Percentiles rank a stretch among this genome's conserved stretches.
Evolutionary conservation across 2,888 invertebrate species (phyloP).

Genomic region (Ditylenchus weischeri): DNA sequence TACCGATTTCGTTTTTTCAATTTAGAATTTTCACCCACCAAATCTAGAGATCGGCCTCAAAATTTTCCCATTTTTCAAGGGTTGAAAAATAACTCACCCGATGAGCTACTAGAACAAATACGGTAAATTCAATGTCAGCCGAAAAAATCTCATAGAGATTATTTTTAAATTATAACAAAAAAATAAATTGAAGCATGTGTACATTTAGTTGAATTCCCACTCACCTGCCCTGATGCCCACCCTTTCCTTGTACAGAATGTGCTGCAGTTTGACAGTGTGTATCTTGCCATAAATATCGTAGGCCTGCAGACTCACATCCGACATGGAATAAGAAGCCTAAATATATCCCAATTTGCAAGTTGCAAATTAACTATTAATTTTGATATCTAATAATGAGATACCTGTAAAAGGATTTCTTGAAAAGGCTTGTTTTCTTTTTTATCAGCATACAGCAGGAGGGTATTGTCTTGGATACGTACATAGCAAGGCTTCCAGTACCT

Average conservation of each 20-base stretch:
- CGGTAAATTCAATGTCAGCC: too few relatives aligned
- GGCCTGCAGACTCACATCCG: conserved; percentile 71
- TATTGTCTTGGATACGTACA: conserved; percentile 76
- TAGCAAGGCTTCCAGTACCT: conserved; percentile 94
- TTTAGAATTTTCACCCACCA: too few relatives aligned
- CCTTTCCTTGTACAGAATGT: conserved; percentile 94
- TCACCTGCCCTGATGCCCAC: conserved; percentile 92
- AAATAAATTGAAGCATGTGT: too few relatives aligned
- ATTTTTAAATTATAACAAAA: too few relatives aligned
- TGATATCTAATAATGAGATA: conserved; percentile 6
- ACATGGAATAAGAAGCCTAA: conserved; percentile 64
- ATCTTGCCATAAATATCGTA: conserved; percentile 99
- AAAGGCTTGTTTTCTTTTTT: conserved; percentile 34
- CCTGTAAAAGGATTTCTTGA: conserved; percentile 54
- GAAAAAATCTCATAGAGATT: too few relatives aligned
- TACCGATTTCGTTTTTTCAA: too few relatives aligned
- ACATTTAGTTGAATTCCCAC: conserved; percentile 57
- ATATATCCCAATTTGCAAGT: too few relatives aligned
- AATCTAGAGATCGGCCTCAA: too few relatives aligned
- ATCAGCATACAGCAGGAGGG: conserved; percentile 65
- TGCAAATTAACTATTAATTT: not conserved
- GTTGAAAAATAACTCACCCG: too few relatives aligned
- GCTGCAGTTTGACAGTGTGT: conserved; percentile 93
- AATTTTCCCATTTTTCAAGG: too few relatives aligned
- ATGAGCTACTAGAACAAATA: too few relatives aligned